Evolutionary conservation across 1,140 invertebrate genomes (phyloP), one percentile per base, ranked within the genome.

Genomic region (Hycleus phaleratus): DNA sequence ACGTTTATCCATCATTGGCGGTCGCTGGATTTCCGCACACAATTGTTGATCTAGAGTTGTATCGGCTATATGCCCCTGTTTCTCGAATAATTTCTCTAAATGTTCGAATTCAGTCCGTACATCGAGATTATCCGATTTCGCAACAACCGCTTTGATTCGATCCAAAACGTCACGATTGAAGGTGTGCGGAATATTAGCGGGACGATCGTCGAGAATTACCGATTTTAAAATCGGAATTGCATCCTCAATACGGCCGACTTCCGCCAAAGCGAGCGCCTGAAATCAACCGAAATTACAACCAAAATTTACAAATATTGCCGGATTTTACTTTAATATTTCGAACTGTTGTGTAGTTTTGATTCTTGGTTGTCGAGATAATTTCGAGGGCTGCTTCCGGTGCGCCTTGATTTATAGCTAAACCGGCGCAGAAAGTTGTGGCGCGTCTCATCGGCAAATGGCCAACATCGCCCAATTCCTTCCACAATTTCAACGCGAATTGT

Each of bases 341-440:
- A 1, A 86, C 67, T 10, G 83, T 83, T 0, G 87, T 81, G 65
- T 86, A 88, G 58, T 81, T 77, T 49, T 76, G 74, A 42, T 77
- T 73, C 63, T 67, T 77, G 8, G 77, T 60, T 25, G 63, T 58
- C 2, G 77, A 68, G 18, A 88, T 56, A 26, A 88, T 76, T 76
- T 91, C 88, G 9, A 89, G 60, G 3, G 85, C 82, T 38, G 84
- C 63, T 24, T 85, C 77, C 40, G 87, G 82, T 46, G 77, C 71
- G 46, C 83, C 81, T 69, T 89, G 84, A 38, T 83, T 85, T 12
- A 91, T 62, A 24, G 87, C 85, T 38, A 91, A 66, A 8, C 75
- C 78, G 49, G 82, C 79, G 59, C 84, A 76, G 67, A 85, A 86
- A 2, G 81, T 74, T 5, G 78, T 63, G 3, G 81, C 76, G 73